Conservation (phyloP, 2,797 vertebrate species). For the Arnoldichthys spilopterus region DNA sequence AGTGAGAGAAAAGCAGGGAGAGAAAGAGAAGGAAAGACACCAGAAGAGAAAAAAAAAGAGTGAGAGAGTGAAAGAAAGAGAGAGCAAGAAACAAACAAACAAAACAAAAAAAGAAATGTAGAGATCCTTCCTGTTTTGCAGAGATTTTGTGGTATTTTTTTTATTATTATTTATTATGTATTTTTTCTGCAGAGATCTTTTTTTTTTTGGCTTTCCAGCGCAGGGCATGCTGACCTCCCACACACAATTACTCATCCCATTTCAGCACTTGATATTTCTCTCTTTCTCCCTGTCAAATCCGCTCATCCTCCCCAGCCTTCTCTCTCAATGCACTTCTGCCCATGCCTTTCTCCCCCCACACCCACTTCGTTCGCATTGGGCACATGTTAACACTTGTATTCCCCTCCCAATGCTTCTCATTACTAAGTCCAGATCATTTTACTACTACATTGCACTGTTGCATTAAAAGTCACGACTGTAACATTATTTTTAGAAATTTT, state of each 20-base stretch:
- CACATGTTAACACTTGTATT: slow-evolving; percentile 23
- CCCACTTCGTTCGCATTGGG: slow-evolving; percentile 27
- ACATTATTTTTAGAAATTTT: neutral
- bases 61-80: neutral
- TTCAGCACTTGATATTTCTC: slow-evolving; percentile 68
- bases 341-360: slow-evolving; percentile 26
- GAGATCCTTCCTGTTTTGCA: slow-evolving; percentile 9
- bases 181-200: slow-evolving; percentile 66
- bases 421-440: slow-evolving; percentile 8
- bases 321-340: slow-evolving; percentile 25
- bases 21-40: neutral
- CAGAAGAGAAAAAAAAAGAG: neutral
- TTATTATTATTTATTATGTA: neutral
- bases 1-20: neutral
- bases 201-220: slow-evolving; percentile 72
- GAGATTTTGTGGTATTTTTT: slow-evolving; percentile 9
- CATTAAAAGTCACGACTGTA: neutral
- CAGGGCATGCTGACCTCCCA: slow-evolving; percentile 79
- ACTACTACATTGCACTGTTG: neutral
- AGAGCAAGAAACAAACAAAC: neutral
- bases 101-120: neutral
- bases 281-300: slow-evolving; percentile 59
- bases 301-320: slow-evolving; percentile 59
- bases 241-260: slow-evolving; percentile 80
- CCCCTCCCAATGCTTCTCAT: slow-evolving; percentile 6